A percentile compares a stretch with the other conserved stretches of the same genome.
phyloP scores from a whole-genome alignment of 2,797 vertebrate species.

The Silurus lanzhouensis region DNA sequence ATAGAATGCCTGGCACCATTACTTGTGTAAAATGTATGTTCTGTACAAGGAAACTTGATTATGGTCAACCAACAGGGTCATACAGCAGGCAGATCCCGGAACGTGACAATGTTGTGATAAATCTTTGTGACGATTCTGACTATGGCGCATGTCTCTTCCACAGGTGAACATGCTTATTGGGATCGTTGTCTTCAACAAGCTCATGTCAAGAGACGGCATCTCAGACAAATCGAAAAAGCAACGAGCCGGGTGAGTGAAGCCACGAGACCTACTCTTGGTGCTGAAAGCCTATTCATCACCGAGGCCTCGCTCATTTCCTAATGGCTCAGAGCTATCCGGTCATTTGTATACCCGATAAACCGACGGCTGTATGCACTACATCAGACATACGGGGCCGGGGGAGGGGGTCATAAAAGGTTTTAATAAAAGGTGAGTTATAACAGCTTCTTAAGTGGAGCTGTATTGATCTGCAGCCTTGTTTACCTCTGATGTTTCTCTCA shows the following conservation, averaged over 20 bases:
- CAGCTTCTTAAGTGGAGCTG: constrained; percentile 53
- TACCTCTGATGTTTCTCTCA: constrained; percentile 46
- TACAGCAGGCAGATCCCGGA: too few species aligned
- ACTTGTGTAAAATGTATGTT: too few species aligned
- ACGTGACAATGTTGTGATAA: too few species aligned
- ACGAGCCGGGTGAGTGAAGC: constrained; percentile 90
- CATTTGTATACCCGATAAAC: background rate
- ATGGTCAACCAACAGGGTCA: too few species aligned
- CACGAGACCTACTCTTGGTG: constrained; percentile 15
- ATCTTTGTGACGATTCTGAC: too few species aligned
- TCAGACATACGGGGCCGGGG: constrained; percentile 6
- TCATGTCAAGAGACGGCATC: constrained; percentile 97
- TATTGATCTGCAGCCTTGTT: constrained; percentile 56
- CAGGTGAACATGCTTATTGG: constrained; percentile 99
- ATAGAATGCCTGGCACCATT: background rate
- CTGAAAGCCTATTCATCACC: constrained; percentile 23
- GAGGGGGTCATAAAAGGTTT: constrained; percentile 29
- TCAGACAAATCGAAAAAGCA: constrained; percentile 99
- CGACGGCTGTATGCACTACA: background rate
- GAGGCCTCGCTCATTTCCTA: background rate
- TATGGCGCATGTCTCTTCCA: constrained; percentile 1
- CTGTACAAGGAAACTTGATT: too few species aligned
- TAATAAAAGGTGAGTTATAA: constrained; percentile 45
- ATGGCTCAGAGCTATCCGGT: constrained; percentile 35
- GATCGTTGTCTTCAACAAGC: constrained; percentile 98